Evolutionary conservation across 2,888 invertebrate species (phyloP).

Genomic region (Sinopyrophorus schimmeli): DNA sequence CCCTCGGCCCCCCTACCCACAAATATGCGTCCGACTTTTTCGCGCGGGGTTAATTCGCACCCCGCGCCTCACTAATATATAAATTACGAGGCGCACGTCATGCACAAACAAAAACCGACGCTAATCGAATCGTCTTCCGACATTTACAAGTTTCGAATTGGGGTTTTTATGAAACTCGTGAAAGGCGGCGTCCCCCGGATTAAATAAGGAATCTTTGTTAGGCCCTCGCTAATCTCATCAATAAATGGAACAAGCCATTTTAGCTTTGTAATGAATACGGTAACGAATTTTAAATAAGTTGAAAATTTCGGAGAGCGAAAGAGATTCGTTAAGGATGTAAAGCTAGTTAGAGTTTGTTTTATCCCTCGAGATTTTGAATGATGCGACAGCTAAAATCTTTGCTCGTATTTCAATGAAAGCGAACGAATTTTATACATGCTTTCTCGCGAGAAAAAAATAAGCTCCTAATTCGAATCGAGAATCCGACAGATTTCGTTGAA

Average conservation of each 20-base stretch:
- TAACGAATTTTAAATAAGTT: slow-evolving; percentile 14
- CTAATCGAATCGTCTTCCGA: too few relatives aligned
- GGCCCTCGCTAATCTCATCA: slow-evolving; percentile 8
- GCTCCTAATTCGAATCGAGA: too few relatives aligned
- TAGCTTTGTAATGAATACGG: slow-evolving; percentile 8
- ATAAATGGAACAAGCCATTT: slow-evolving; percentile 6
- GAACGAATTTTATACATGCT: slow-evolving; percentile 9
- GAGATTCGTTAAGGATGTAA: slow-evolving; percentile 12
- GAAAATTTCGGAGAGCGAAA: slow-evolving; percentile 3
- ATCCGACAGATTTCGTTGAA: too few relatives aligned
- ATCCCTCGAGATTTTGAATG: slow-evolving; percentile 7
- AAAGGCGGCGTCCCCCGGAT: too few relatives aligned
- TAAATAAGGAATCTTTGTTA: too few relatives aligned
- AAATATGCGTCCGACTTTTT: slow-evolving; percentile 2
- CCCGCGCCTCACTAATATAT: too few relatives aligned
- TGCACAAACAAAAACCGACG: too few relatives aligned
- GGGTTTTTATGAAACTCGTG: too few relatives aligned
- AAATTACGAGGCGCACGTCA: too few relatives aligned
- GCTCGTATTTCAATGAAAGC: slow-evolving; percentile 10
- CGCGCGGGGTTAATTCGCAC: too few relatives aligned
- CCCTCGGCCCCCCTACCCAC: not conserved
- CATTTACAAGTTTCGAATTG: too few relatives aligned
- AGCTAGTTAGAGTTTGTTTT: slow-evolving; percentile 14
- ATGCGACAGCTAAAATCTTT: slow-evolving; percentile 9
- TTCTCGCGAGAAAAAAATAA: too few relatives aligned